Base-by-base conservation (phyloP, 2,888 invertebrate genomes). In the Polietes domitor region DNA sequence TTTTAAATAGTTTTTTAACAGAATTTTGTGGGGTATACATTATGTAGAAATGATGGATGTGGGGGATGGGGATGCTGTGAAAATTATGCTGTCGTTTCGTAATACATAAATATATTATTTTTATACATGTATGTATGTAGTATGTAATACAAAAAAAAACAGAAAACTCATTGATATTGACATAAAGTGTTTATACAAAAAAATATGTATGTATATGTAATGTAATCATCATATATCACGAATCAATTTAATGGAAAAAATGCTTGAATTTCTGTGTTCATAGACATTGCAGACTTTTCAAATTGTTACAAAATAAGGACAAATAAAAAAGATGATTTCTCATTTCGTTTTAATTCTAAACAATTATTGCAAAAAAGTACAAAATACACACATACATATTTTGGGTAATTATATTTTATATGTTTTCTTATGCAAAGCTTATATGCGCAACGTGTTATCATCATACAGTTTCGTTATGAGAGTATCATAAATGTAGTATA, bases 71-170 rank as follows among this genome's bases (percentile, higher is more conserved):
- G 12, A 7, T 5, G 32, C 12, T 37, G 37, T 78, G 55, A 79
- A 26, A n/a, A 61, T 15, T 73, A 37, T 55, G 7, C 80, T 43
- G 17, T 41, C 12, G 68, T 71, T 58, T 71, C 21, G 43, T 65
- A 82, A 82, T 75, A 76, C 63, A 80, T 55, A 37, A 32, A 17
- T 53, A 77, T n/a, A 63, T 47, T 12, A 50, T 43, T 71, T 80
- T 77, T 15, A 55, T 65, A 47, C n/a, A 12, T 47, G 63, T 77
- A 83, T 71, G 71, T 37, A 77, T 41, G 61, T 72, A 55, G 7
- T n/a, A 37, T 7, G 37, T n/a, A 65, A 41, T 41, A 65, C 9
- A 65, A 65, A 65, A 7, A n/a, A 65, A 65, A 12, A 65, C 19
- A 65, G 32, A 21, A 32, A 65, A 19, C 7, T 24, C 24, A 24